Percentiles rank a stretch among this genome's conserved stretches.
These are phyloP conservation scores for Heliconius hewitsoni DNA, from an alignment of 1,140 invertebrate species.

Conservation along the genomic window DNA sequence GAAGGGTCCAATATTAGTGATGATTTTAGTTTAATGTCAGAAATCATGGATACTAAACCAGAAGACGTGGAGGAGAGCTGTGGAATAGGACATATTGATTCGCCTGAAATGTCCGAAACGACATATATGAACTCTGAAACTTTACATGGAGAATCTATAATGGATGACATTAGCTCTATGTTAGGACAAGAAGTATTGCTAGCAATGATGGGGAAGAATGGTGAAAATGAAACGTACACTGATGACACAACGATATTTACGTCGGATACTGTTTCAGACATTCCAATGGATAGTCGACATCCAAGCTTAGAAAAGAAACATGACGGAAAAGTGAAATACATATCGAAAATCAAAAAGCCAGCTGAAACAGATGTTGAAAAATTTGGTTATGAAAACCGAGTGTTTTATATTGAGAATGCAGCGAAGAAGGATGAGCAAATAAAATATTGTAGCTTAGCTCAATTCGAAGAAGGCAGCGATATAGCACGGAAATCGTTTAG, in stretches of 20 bases:
- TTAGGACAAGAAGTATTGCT: constrained; percentile 85
- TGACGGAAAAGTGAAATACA: constrained; percentile 76
- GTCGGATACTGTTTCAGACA: constrained; percentile 82
- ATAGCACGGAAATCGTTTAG: constrained; percentile 89
- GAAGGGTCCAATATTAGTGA: constrained; percentile 86
- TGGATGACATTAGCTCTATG: constrained; percentile 89
- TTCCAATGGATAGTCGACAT: constrained; percentile 77
- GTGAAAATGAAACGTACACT: constrained; percentile 85
- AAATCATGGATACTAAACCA: constrained; percentile 83
- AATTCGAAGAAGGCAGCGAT: constrained; percentile 90
- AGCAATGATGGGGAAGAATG: constrained; percentile 84
- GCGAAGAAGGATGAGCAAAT: constrained; percentile 82
- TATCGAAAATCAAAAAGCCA: constrained; percentile 72
- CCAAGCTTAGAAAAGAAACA: constrained; percentile 75
- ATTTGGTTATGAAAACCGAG: constrained; percentile 86
- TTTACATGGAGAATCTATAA: constrained; percentile 87
- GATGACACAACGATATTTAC: constrained; percentile 85
- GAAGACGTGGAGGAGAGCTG: constrained; percentile 81
- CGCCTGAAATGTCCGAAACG: constrained; percentile 89
- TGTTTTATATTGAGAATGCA: constrained; percentile 83
- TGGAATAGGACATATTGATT: constrained; percentile 89
- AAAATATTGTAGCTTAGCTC: constrained; percentile 87
- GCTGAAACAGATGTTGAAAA: constrained; percentile 82
- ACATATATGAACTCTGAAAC: constrained; percentile 85
- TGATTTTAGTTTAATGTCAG: constrained; percentile 85